phyloP scores from a whole-genome alignment of 2,888 invertebrate genomes.

The Drosophila meridionalis region DNA sequence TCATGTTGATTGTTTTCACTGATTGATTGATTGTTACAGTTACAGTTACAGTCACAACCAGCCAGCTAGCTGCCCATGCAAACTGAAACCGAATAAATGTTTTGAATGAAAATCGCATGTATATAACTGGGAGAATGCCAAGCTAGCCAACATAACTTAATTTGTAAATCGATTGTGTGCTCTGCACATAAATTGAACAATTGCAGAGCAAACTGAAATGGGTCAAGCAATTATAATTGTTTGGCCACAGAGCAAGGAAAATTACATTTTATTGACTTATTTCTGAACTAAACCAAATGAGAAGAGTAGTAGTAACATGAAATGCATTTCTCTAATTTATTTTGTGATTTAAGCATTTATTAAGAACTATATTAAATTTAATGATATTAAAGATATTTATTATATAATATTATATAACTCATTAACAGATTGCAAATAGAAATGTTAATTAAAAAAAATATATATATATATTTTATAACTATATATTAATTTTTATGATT shows the following conservation, averaged over 20 bases:
- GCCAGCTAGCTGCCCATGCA: slow-evolving; percentile 26
- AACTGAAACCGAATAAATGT: slow-evolving; percentile 14
- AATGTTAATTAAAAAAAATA: too few relatives aligned
- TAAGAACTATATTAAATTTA: not conserved
- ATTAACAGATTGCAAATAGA: too few relatives aligned
- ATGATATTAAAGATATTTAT: too few relatives aligned
- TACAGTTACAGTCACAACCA: slow-evolving; percentile 5
- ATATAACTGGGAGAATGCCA: not conserved
- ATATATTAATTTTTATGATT: too few relatives aligned
- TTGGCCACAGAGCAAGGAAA: not conserved
- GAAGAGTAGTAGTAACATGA: too few relatives aligned
- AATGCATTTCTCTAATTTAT: not conserved
- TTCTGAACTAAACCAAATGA: not conserved
- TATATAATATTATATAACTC: too few relatives aligned
- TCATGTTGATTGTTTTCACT: slow-evolving; percentile 79
- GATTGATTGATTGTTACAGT: slow-evolving; percentile 73
- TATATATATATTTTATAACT: too few relatives aligned
- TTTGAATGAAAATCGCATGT: not conserved
- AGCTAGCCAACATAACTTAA: not conserved
- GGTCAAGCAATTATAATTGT: not conserved
- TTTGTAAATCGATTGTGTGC: not conserved
- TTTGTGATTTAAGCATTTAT: not conserved
- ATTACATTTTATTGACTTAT: not conserved
- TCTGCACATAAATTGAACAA: not conserved
- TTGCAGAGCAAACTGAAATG: not conserved